Evolutionary conservation across 2,113 vertebrate genomes (phyloP), one percentile per base, ranked within the genome.

Genomic region (Theristicus caerulescens): DNA sequence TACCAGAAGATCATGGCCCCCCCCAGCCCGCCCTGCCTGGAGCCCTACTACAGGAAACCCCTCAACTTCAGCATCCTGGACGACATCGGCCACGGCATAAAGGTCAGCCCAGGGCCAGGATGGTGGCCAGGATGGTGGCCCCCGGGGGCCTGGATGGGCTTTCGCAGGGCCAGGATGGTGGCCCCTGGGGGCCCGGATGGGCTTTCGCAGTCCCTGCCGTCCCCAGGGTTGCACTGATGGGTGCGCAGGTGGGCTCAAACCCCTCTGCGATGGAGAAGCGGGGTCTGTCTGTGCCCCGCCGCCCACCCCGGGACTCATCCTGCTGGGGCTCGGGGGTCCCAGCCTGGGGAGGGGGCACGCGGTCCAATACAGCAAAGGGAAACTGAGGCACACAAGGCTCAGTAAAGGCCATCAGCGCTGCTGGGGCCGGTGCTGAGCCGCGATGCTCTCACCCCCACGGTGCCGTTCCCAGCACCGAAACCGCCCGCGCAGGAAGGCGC

Each of bases 21-120:
- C 0, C 34, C 95, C 2, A 91, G 31, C 46, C 98, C 98, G 0
- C 98, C 93, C 20, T 19, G 32, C 22, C 93, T 97, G 85, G 97
- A 98, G 7, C 97, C 98, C 6, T 99, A 99, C 92, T 92, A 67
- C 51, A 97, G 99, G 80, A 98, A 67, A 58, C 98, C 99, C 10
- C 98, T 99, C 92, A 98, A 98, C 64, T 99, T 98, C 84, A 96
- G 96, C 47, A 47, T 36, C 87, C 96, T 99, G 95, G 99, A 99
- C n/a, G 81, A 96, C 57, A 16, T 99, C 1, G 99, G 99, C 51
- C 99, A 99, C 8, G 98, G 98, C 38, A 94, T 99, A 70, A 98
- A 98, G 98, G 99, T 99, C 93, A 94, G 95, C 31, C 6, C 7
- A 2, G 70, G 58, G 26, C 42, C 6, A 2, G 27, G 22, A 7